A percentile compares a stretch with the other conserved stretches of the same genome.
Evolutionary conservation across 2,797 vertebrate species (phyloP).

Genomic region (Pagetopsis macropterus): DNA sequence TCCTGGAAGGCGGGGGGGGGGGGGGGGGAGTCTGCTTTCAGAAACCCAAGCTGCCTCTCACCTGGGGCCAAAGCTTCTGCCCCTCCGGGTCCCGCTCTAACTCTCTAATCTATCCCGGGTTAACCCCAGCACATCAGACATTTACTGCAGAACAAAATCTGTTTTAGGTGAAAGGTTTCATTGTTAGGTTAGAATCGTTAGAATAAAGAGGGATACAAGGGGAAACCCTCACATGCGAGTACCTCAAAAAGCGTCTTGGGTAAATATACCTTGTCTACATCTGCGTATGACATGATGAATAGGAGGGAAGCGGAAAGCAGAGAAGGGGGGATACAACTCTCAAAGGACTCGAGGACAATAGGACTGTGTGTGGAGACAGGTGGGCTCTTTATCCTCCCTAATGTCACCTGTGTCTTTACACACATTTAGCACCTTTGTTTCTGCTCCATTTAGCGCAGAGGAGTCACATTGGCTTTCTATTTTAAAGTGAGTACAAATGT

Average conservation of each 20-base stretch:
- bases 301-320: conserved; percentile 32
- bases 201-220: neutral
- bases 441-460: conserved; percentile 34
- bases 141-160: neutral
- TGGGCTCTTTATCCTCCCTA: conserved; percentile 35
- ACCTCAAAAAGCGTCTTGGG: neutral
- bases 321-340: conserved; percentile 42
- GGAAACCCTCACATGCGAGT: neutral
- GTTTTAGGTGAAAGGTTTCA: neutral
- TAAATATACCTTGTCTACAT: conserved; percentile 5
- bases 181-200: neutral
- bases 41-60: conserved; percentile 83
- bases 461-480: conserved; percentile 9
- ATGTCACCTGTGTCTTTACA: conserved; percentile 34
- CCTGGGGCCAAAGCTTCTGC: conserved; percentile 69
- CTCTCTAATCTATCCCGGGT: conserved; percentile 53
- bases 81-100: conserved; percentile 54
- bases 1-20: conserved; percentile 81
- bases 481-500: conserved; percentile 17
- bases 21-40: conserved; percentile 84
- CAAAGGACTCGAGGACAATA: conserved; percentile 48
- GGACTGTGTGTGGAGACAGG: conserved; percentile 42
- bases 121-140: conserved; percentile 36
- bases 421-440: conserved; percentile 42
- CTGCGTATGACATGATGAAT: conserved; percentile 30